Base-by-base conservation (phyloP, 2,113 vertebrate species). In the Strix aluco region DNA sequence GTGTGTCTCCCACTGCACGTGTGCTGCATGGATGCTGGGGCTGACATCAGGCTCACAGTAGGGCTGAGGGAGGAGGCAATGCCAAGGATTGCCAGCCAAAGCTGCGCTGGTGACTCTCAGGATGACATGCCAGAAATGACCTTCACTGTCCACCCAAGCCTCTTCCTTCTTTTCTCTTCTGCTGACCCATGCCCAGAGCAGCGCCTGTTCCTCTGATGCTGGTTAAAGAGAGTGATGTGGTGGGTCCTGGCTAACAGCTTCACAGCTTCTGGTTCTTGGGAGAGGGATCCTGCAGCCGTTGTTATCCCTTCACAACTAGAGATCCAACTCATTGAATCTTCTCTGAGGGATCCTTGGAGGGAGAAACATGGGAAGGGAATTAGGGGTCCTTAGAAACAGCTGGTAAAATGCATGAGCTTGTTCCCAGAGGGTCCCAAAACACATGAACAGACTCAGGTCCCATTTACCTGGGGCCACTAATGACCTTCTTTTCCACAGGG, bases 321-420 rank as follows among this genome's bases (percentile, higher is more conserved):
- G 32, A 61, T 61, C 26, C 49, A 70, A 3, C 34, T 29, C 13
- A 0, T 62, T 3, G 4, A 0, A 47, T 80, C 32, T 40, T 59
- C 47, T 66, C 59, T 55, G 66, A 74, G 40, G 0, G 4, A 42
- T 63, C 30, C 46, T 13, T 55, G 52, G 17, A 57, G 51, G 17
- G 44, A 69, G 34, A 44, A 69, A 42, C 7, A 27, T 0, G 18
- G 51, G 57, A 70, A 71, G 27, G 80, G 51, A 46, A 58, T 11
- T 25, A 5, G 7, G 23, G 36, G 6, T 73, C 10, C 15, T 87
- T 44, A 62, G n/a, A 81, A 84, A 75, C 13, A 3, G 61, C 11
- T 51, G 52, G 44, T 5, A 71, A 54, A 52, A 38, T 44, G 69
- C 81, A 65, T 42, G 78, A 92, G 36, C 52, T 65, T 72, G 40